A percentile compares a stretch with the other conserved stretches of the same genome.
Conservation (phyloP, 2,888 invertebrate genomes). For the Tromatobia lineatoria region DNA sequence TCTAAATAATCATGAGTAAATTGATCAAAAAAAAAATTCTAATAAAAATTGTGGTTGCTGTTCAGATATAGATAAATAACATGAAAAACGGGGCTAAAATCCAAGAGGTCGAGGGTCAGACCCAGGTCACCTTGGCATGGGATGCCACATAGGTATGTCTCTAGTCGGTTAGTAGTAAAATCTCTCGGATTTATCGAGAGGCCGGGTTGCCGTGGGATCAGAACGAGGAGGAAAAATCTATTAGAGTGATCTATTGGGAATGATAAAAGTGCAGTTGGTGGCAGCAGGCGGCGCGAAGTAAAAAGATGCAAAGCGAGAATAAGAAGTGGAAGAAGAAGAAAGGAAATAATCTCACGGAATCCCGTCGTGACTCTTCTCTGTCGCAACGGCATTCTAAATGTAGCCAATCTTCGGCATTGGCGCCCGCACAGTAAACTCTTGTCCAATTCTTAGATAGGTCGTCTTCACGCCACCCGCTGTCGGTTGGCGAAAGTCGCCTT, state of each 20-base stretch:
- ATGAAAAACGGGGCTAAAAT: too few species aligned
- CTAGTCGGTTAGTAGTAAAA: slow-evolving; percentile 47
- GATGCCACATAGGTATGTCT: background rate
- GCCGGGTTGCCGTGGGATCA: slow-evolving; percentile 46
- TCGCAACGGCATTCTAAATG: slow-evolving; percentile 73
- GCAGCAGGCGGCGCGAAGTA: slow-evolving; percentile 27
- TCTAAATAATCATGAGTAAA: too few species aligned
- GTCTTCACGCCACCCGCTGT: slow-evolving; percentile 65
- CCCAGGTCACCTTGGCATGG: too few species aligned
- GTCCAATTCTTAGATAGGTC: slow-evolving; percentile 84
- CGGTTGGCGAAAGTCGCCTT: slow-evolving; percentile 72
- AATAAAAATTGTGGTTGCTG: too few species aligned
- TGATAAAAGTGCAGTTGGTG: slow-evolving; percentile 27
- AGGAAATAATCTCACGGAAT: slow-evolving; percentile 63
- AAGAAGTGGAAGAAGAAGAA: slow-evolving; percentile 8
- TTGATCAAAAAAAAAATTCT: too few species aligned
- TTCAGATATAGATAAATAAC: too few species aligned
- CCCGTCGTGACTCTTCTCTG: slow-evolving; percentile 62
- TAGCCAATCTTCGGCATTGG: slow-evolving; percentile 82
- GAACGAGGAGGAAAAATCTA: slow-evolving; percentile 13
- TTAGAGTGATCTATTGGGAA: slow-evolving; percentile 30
- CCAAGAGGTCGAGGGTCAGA: too few species aligned
- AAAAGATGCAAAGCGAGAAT: slow-evolving; percentile 13
- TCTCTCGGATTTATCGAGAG: slow-evolving; percentile 51
- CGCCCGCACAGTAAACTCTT: slow-evolving; percentile 86